Evolutionary conservation across 2,797 vertebrate species (phyloP).

Genomic region (Siniperca obscura): DNA sequence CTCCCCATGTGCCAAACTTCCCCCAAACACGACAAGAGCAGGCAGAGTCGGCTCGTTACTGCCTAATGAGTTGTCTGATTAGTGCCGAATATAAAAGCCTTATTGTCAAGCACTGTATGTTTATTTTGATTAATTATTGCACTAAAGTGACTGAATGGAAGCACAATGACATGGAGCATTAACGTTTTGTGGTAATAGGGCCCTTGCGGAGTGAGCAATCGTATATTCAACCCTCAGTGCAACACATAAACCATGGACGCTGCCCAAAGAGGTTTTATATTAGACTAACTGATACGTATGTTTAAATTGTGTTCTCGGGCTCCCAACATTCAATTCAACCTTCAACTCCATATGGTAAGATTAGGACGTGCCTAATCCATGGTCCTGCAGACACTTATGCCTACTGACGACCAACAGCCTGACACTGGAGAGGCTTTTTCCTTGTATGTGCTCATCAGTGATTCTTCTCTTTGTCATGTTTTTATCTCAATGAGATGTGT

Average conservation of each 20-base stretch:
- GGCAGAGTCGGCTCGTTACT: slow-evolving; percentile 81
- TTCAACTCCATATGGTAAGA: slow-evolving; percentile 7
- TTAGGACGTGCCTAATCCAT: not conserved
- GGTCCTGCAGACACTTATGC: slow-evolving; percentile 15
- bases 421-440: not conserved
- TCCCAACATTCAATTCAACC: slow-evolving; percentile 10
- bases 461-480: slow-evolving; percentile 2
- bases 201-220: slow-evolving; percentile 56
- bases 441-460: slow-evolving; percentile 4
- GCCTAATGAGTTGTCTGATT: slow-evolving; percentile 87
- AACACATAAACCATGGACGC: slow-evolving; percentile 18
- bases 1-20: slow-evolving; percentile 73
- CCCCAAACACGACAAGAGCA: slow-evolving; percentile 78
- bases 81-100: slow-evolving; percentile 81
- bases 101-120: slow-evolving; percentile 81
- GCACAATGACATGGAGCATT: slow-evolving; percentile 71
- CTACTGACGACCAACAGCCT: slow-evolving; percentile 18
- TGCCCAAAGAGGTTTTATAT: slow-evolving; percentile 20
- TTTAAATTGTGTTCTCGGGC: slow-evolving; percentile 5
- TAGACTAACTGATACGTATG: not conserved
- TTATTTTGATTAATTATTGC: slow-evolving; percentile 87
- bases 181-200: slow-evolving; percentile 69
- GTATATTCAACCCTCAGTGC: slow-evolving; percentile 34
- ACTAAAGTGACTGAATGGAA: slow-evolving; percentile 79
- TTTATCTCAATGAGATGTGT: not conserved